Evolutionary conservation across 2,888 invertebrate genomes (phyloP).

Genomic region (Psylliodes chrysocephalus): DNA sequence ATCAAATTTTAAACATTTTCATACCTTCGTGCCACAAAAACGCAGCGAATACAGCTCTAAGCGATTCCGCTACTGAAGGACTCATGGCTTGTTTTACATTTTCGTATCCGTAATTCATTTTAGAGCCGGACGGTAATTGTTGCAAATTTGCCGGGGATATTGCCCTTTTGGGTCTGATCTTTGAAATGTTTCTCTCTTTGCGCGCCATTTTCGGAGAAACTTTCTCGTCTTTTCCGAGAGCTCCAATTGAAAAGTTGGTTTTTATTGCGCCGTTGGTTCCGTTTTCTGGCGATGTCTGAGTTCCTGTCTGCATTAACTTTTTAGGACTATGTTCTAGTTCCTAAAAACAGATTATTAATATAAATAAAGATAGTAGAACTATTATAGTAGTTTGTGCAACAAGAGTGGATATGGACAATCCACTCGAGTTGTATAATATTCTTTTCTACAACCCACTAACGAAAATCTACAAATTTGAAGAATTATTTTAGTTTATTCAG

Average conservation of each 20-base stretch:
- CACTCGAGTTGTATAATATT: too few species aligned
- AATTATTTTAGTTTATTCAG: too few species aligned
- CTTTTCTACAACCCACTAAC: too few species aligned
- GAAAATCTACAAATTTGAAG: too few species aligned
- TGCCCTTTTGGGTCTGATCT: conserved; percentile 65
- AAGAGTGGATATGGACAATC: too few species aligned
- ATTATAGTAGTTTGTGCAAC: too few species aligned
- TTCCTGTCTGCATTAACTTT: conserved; percentile 72
- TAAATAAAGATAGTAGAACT: too few species aligned
- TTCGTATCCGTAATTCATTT: conserved; percentile 64
- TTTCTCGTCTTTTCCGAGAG: conserved; percentile 67
- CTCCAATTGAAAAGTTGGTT: conserved; percentile 72
- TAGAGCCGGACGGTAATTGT: conserved; percentile 60
- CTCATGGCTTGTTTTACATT: conserved; percentile 86
- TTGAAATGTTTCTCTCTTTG: conserved; percentile 66
- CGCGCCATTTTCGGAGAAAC: conserved; percentile 68
- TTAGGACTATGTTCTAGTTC: conserved; percentile 61
- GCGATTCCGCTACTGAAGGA: conserved; percentile 90
- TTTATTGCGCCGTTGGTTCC: conserved; percentile 56
- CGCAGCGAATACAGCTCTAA: conserved; percentile 95
- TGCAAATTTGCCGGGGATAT: conserved; percentile 63
- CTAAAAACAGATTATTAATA: too few species aligned
- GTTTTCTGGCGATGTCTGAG: conserved; percentile 77
- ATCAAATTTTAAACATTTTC: not conserved
- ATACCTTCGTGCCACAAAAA: conserved; percentile 94